Conservation (phyloP, 1,140 invertebrate species). For the Drosophila prosaltans region DNA sequence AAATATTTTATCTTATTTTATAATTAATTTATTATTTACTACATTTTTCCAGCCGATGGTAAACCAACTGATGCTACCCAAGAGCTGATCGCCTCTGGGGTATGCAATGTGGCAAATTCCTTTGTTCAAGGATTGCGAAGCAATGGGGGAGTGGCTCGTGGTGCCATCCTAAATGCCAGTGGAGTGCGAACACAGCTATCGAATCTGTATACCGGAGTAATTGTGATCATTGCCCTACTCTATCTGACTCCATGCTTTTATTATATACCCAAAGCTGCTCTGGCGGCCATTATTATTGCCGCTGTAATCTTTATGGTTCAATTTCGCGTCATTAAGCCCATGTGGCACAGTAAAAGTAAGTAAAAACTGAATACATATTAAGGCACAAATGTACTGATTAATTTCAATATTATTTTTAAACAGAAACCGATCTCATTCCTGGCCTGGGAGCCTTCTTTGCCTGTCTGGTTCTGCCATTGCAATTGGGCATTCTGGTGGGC, state of each 20-base stretch:
- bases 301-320: conserved; percentile 95
- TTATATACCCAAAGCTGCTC: conserved; percentile 91
- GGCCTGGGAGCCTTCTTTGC: conserved; percentile 92
- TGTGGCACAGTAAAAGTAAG: conserved; percentile 92
- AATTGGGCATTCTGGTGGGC: conserved; percentile 95
- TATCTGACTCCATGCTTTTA: conserved; percentile 91
- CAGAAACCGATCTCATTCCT: conserved; percentile 94
- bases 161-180: conserved; percentile 95
- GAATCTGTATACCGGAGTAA: conserved; percentile 88
- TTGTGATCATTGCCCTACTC: conserved; percentile 89
- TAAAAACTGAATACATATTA: conserved; percentile 85
- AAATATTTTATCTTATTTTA: background rate
- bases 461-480: conserved; percentile 91
- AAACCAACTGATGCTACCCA: conserved; percentile 92
- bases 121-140: conserved; percentile 94
- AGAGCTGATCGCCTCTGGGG: conserved; percentile 92
- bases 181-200: conserved; percentile 94
- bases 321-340: conserved; percentile 89
- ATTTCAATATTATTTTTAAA: background rate
- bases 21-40: conserved; percentile 4
- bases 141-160: conserved; percentile 91
- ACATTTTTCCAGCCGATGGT: conserved; percentile 85
- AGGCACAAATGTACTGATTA: background rate
- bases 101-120: conserved; percentile 93
- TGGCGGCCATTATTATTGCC: conserved; percentile 91